Percentiles rank a stretch among this genome's conserved stretches.
Conservation (phyloP, 2,113 vertebrate species). For the Gavia stellata region DNA sequence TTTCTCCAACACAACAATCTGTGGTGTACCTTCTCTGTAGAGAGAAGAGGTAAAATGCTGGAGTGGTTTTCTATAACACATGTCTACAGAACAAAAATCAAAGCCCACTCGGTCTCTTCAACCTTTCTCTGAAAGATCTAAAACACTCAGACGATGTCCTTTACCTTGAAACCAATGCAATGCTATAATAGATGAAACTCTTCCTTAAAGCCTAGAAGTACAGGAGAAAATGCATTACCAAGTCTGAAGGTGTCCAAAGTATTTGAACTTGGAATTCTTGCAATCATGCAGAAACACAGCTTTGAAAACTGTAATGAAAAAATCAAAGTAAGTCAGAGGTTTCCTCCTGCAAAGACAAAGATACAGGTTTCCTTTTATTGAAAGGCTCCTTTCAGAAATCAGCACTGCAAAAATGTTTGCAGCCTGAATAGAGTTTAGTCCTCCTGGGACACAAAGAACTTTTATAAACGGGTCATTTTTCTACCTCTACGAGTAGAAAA, state of each 20-base stretch:
- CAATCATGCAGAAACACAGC: constrained; percentile 23
- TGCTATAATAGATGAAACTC: background rate
- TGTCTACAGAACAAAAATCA: constrained; percentile 22
- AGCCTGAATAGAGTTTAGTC: constrained; percentile 1
- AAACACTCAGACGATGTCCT: background rate
- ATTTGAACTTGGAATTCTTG: constrained; percentile 15
- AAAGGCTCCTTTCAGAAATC: constrained; percentile 22
- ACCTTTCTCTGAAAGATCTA: constrained; percentile 10
- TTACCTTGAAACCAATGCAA: background rate
- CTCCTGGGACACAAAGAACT: background rate
- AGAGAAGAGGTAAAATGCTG: background rate
- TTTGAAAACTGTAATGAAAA: constrained; percentile 39
- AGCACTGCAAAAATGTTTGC: background rate
- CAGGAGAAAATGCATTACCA: background rate
- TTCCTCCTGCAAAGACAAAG: constrained; percentile 56
- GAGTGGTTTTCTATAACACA: background rate
- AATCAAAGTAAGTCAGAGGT: constrained; percentile 28
- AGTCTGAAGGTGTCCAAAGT: background rate
- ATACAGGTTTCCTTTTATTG: background rate
- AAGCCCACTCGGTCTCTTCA: background rate
- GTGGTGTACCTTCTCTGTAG: background rate
- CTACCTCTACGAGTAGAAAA: background rate
- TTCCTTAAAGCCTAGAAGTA: background rate
- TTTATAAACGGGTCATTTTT: constrained; percentile 28
- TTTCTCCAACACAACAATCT: background rate